phyloP scores from a whole-genome alignment of 2,888 invertebrate species.

The Xestobium rufovillosum region DNA sequence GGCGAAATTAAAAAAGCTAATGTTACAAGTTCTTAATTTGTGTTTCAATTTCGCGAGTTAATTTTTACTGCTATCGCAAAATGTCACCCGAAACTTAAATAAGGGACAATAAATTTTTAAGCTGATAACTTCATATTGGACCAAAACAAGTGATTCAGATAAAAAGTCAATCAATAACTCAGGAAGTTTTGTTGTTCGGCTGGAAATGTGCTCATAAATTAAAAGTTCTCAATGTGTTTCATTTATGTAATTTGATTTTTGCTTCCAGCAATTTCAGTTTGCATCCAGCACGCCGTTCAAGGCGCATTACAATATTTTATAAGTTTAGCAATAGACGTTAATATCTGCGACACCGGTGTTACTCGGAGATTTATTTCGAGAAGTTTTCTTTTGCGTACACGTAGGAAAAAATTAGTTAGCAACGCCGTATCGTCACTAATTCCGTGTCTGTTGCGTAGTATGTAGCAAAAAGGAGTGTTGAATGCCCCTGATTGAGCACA shows the following conservation, averaged over 20 bases:
- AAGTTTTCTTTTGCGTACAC: too few relatives aligned
- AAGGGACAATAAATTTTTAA: conserved; percentile 39
- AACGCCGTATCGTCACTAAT: too few relatives aligned
- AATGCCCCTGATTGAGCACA: too few relatives aligned
- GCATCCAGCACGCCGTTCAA: conserved; percentile 33
- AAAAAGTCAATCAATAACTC: conserved; percentile 27
- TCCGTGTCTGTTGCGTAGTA: too few relatives aligned
- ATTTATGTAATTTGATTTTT: conserved; percentile 45
- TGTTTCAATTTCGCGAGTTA: conserved; percentile 33
- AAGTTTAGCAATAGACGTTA: conserved; percentile 39
- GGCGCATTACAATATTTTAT: conserved; percentile 38
- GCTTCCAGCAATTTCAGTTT: conserved; percentile 33
- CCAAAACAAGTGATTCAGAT: conserved; percentile 30
- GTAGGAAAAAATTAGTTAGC: too few relatives aligned
- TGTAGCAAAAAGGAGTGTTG: too few relatives aligned
- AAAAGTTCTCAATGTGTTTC: conserved; percentile 44
- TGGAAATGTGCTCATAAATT: conserved; percentile 37
- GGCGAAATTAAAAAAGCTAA: too few relatives aligned
- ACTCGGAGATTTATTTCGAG: too few relatives aligned
- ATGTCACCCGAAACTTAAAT: conserved; percentile 30
- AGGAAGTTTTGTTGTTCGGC: conserved; percentile 31
- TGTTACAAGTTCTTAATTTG: conserved; percentile 38
- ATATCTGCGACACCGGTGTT: too few relatives aligned
- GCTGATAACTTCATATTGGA: conserved; percentile 34
- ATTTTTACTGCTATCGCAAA: conserved; percentile 27